Evolutionary conservation across 2,888 invertebrate species (phyloP).

Genomic region (Nemotelus pantherinus): DNA sequence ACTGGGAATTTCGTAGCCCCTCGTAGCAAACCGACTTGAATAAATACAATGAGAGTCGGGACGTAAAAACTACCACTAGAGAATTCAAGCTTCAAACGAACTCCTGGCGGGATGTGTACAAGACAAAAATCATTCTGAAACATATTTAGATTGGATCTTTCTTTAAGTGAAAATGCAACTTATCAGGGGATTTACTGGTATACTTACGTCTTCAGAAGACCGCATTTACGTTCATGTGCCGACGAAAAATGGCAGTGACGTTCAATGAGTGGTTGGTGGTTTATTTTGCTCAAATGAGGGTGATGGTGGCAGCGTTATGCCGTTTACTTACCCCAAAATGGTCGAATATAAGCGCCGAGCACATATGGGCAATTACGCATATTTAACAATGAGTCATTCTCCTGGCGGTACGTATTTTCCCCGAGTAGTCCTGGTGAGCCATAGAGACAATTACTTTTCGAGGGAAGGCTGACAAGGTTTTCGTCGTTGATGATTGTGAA

Average conservation of each 20-base stretch:
- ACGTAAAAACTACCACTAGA: no score
- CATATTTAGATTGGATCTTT: constrained; percentile 38
- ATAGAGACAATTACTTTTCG: not conserved
- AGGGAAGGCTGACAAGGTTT: not conserved
- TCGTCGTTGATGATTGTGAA: not conserved
- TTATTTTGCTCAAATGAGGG: no score
- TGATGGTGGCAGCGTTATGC: constrained; percentile 4
- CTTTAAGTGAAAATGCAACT: constrained; percentile 44
- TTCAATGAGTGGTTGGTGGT: not conserved
- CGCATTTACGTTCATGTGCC: not conserved
- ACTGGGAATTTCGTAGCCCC: constrained; percentile 35
- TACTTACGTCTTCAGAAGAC: not conserved
- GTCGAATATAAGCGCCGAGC: constrained; percentile 6
- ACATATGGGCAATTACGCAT: constrained; percentile 44
- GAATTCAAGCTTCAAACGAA: no score
- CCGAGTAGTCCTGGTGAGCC: not conserved
- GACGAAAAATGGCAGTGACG: not conserved
- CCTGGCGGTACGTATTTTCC: not conserved
- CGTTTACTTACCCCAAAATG: not conserved
- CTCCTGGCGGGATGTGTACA: no score
- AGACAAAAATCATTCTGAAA: constrained; percentile 32
- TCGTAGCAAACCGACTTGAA: not conserved
- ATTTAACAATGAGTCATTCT: not conserved
- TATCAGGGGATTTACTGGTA: constrained; percentile 42
- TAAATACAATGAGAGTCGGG: not conserved